Conservation (phyloP, 2,113 vertebrate species). For the Sciurus niger region DNA sequence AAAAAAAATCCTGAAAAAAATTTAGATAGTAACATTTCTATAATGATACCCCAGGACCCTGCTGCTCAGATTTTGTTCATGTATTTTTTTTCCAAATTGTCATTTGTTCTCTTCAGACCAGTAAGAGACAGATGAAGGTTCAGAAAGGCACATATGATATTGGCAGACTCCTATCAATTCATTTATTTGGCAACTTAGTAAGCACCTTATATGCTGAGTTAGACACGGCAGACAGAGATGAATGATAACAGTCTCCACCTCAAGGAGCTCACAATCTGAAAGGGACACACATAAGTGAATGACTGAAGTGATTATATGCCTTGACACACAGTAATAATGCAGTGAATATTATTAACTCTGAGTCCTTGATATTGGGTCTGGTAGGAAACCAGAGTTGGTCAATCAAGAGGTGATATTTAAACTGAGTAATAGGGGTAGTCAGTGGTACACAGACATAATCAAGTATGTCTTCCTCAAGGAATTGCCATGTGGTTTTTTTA, state of each 20-base stretch:
- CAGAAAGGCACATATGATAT: not conserved
- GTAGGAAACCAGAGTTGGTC: not conserved
- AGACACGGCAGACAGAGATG: not conserved
- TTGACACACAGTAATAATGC: not conserved
- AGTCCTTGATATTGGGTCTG: not conserved
- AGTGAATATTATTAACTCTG: not conserved
- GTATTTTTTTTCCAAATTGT: not conserved
- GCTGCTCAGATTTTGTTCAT: not conserved
- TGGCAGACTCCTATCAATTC: not conserved
- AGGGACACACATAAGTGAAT: not conserved
- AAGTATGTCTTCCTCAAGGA: not conserved
- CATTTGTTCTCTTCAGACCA: not conserved
- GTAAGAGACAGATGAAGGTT: constrained; percentile 41
- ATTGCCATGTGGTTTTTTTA: not conserved
- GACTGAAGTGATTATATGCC: not conserved
- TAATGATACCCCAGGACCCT: not conserved
- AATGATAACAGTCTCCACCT: not conserved
- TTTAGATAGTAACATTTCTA: not conserved
- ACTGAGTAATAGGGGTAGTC: not conserved
- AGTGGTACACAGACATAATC: not conserved
- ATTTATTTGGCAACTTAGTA: constrained; percentile 19
- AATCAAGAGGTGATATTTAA: not conserved
- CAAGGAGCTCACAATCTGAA: not conserved
- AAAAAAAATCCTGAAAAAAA: too few species aligned
- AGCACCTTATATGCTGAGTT: not conserved